Evolutionary conservation across 2,888 invertebrate genomes (phyloP).

Genomic region (Hyposoter didymator): DNA sequence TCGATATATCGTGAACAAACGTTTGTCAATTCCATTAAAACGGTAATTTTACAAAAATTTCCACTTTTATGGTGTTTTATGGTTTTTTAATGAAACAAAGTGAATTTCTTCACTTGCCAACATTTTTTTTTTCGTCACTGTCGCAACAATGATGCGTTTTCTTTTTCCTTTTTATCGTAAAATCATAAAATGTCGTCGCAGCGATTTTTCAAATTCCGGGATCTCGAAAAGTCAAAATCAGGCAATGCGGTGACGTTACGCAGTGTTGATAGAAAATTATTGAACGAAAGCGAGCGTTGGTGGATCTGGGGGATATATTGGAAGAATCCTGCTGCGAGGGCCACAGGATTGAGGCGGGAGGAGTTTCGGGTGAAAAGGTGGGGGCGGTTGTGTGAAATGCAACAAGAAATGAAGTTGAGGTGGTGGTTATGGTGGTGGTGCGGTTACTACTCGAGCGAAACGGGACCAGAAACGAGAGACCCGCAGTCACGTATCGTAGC

Average conservation of each 20-base stretch:
- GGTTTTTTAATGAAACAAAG: neutral
- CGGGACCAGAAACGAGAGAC: constrained; percentile 77
- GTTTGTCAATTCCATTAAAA: neutral
- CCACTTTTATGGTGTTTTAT: neutral
- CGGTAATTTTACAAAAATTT: neutral
- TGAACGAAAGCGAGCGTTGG: neutral
- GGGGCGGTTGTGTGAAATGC: constrained; percentile 78
- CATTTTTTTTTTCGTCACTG: neutral
- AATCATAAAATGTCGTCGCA: neutral
- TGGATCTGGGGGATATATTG: neutral
- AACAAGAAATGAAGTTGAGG: constrained; percentile 66
- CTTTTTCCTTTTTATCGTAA: neutral
- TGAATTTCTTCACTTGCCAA: neutral
- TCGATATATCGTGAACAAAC: neutral
- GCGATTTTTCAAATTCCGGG: neutral
- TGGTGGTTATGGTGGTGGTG: constrained; percentile 75
- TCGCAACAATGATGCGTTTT: neutral
- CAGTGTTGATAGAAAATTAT: neutral
- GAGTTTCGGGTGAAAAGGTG: constrained; percentile 79
- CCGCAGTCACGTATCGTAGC: constrained; percentile 76
- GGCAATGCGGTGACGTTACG: neutral
- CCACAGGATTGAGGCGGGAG: constrained; percentile 70
- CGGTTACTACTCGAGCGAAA: constrained; percentile 78
- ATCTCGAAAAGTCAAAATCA: neutral
- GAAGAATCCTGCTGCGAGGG: constrained; percentile 34